Conservation (phyloP, 1,140 invertebrate genomes). For the Asbolus verrucosus region DNA sequence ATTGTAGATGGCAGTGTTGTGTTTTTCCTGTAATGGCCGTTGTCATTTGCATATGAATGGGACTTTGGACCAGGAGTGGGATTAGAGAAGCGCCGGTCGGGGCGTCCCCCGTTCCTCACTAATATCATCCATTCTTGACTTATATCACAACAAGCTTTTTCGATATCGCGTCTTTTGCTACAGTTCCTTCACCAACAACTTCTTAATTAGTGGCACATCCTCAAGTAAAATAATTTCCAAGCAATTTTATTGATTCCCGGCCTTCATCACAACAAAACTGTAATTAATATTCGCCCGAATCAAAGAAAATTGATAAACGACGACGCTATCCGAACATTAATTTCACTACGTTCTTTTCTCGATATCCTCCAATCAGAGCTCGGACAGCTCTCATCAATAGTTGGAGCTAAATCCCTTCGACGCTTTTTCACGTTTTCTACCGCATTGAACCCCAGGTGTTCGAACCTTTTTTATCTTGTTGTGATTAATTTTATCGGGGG, state of each 20-base stretch:
- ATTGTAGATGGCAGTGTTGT: conserved; percentile 10
- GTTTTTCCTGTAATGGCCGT: conserved; percentile 1
- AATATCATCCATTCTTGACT: background rate
- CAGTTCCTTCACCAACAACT: no score
- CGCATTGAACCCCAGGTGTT: conserved; percentile 25
- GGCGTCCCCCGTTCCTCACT: conserved; percentile 3
- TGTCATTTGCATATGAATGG: conserved; percentile 21
- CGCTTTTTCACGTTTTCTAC: conserved; percentile 10
- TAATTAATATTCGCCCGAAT: conserved; percentile 4
- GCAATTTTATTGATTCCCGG: no score
- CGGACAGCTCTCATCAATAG: no score
- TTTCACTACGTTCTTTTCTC: background rate
- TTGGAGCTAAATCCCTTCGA: background rate
- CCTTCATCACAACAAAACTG: background rate
- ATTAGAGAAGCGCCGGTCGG: background rate
- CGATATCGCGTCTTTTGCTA: no score
- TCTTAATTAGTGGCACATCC: no score
- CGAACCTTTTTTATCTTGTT: conserved; percentile 10
- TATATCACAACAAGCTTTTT: conserved; percentile 7
- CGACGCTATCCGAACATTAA: background rate
- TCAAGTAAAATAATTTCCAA: no score
- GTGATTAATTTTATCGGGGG: conserved; percentile 25
- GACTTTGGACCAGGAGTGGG: background rate
- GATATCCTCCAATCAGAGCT: no score
- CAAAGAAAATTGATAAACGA: conserved; percentile 3